These are phyloP conservation scores for Diorhabda carinulata DNA, from an alignment of 1,140 invertebrate species.

Conservation along the genomic window DNA sequence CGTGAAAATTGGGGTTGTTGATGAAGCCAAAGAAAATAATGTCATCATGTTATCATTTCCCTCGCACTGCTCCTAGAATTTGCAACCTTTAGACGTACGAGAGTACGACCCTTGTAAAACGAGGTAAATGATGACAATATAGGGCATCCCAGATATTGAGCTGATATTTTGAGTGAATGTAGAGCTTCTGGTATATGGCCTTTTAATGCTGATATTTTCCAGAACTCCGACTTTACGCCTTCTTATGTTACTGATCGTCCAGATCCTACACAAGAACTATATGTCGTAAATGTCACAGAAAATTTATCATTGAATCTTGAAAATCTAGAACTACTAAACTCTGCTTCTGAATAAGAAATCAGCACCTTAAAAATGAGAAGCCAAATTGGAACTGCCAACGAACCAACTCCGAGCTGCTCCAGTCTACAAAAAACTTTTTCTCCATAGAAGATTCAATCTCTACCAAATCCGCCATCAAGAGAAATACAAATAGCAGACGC, in stretches of 20 bases:
- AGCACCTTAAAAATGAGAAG: neutral
- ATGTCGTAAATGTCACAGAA: neutral
- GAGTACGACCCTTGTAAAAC: conserved; percentile 43
- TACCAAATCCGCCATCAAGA: conserved; percentile 17
- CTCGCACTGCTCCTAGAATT: conserved; percentile 45
- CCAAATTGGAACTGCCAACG: neutral
- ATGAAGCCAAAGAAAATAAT: conserved; percentile 38
- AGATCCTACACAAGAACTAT: neutral
- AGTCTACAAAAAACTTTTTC: neutral
- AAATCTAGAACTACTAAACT: conserved; percentile 8
- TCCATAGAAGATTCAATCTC: neutral
- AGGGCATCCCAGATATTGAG: neutral
- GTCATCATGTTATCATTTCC: conserved; percentile 46
- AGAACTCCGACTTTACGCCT: conserved; percentile 41
- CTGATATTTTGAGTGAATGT: neutral
- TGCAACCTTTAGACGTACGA: conserved; percentile 47
- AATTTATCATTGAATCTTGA: conserved; percentile 6
- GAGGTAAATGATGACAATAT: neutral
- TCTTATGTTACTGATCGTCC: conserved; percentile 44
- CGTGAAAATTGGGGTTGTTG: conserved; percentile 27
- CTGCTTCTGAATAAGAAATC: neutral
- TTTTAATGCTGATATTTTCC: conserved; percentile 43
- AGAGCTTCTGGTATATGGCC: conserved; percentile 42
- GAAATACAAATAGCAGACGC: conserved; percentile 10
- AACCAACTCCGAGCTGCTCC: neutral